Evolutionary conservation across 2,797 vertebrate species (phyloP).

Genomic region (Oreochromis grahami): DNA sequence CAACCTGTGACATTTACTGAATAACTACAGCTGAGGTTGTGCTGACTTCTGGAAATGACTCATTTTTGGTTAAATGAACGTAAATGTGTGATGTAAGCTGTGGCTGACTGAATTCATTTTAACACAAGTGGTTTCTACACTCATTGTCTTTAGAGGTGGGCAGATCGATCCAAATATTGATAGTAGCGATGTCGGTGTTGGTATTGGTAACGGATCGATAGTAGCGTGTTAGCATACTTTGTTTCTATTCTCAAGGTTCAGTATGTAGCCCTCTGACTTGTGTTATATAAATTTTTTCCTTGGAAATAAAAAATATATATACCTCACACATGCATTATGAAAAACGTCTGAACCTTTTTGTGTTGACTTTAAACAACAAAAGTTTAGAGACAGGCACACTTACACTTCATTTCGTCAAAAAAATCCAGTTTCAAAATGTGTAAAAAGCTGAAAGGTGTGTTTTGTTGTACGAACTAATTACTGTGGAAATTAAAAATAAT

Average conservation of each 20-base stretch:
- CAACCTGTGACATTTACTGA: constrained; percentile 6
- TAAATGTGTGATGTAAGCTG: background rate
- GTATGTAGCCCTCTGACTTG: background rate
- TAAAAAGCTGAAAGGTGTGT: background rate
- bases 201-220: background rate
- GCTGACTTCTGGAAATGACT: background rate
- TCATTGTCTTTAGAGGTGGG: background rate
- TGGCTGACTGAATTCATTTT: background rate
- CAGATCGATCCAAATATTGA: background rate
- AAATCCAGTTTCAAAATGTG: background rate
- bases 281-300: background rate
- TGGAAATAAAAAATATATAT: background rate
- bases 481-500: background rate
- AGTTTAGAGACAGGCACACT: background rate
- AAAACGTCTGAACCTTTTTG: background rate
- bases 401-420: background rate
- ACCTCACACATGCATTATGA: background rate
- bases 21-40: background rate
- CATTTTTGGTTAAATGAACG: background rate
- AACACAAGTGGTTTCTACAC: background rate
- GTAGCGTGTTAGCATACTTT: background rate
- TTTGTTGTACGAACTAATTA: background rate
- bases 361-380: background rate
- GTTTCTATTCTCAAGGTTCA: background rate
- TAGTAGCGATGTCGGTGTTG: background rate